phyloP scores from a whole-genome alignment of 2,113 vertebrate genomes.

The Ancistrus triradiatus region DNA sequence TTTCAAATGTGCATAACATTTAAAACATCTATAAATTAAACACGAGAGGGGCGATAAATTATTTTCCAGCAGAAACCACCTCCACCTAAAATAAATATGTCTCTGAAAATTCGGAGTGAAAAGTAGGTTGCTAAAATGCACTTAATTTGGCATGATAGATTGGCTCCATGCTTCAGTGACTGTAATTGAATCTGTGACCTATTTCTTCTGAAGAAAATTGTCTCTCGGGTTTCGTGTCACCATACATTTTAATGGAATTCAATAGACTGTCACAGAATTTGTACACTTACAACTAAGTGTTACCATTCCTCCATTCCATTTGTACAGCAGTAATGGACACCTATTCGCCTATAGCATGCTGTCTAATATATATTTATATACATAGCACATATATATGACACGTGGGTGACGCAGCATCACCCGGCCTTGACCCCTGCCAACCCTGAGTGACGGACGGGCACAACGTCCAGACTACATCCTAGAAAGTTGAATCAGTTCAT shows the following conservation, averaged over 20 bases:
- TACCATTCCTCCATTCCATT: constrained; percentile 80
- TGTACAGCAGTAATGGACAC: constrained; percentile 80
- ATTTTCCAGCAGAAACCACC: constrained; percentile 78
- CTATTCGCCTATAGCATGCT: constrained; percentile 62
- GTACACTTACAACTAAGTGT: constrained; percentile 84
- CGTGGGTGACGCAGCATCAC: too few species aligned
- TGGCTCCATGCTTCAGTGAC: constrained; percentile 99
- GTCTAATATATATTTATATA: constrained; percentile 20
- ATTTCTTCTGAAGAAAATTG: constrained; percentile 99
- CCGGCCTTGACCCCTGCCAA: too few species aligned
- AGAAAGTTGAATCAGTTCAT: too few species aligned
- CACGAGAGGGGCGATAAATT: constrained; percentile 66
- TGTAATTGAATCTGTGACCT: constrained; percentile 99
- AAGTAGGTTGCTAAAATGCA: constrained; percentile 99
- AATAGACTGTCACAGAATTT: constrained; percentile 90
- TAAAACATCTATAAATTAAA: constrained; percentile 60
- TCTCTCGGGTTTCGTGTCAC: constrained; percentile 96
- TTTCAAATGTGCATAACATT: constrained; percentile 61
- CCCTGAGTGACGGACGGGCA: too few species aligned
- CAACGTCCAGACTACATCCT: too few species aligned
- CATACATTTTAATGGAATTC: constrained; percentile 98
- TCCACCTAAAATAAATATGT: constrained; percentile 93
- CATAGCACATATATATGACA: too few species aligned
- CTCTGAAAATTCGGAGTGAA: constrained; percentile 98
- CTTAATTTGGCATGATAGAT: constrained; percentile 99